Percentiles rank a stretch among this genome's conserved stretches.
Evolutionary conservation across 2,888 invertebrate species (phyloP).

Genomic region (Apamea sordens): DNA sequence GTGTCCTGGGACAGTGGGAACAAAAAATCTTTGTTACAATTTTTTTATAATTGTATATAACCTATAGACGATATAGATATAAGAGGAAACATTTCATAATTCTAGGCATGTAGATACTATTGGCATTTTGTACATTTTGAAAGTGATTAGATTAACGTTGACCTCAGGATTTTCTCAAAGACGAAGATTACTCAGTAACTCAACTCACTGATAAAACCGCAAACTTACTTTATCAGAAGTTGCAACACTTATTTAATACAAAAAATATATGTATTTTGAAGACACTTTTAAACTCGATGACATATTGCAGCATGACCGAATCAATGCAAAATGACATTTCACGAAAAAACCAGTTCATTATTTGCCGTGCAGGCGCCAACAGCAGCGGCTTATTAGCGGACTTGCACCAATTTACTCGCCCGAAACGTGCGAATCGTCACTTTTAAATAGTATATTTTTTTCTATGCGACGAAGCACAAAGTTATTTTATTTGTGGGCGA

Average conservation of each 20-base stretch:
- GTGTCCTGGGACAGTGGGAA: neutral
- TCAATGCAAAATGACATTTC: neutral
- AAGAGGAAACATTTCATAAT: conserved; percentile 26
- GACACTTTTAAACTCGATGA: neutral
- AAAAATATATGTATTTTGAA: neutral
- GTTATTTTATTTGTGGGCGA: neutral
- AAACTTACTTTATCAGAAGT: neutral
- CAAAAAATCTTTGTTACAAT: neutral
- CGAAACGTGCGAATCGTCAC: neutral
- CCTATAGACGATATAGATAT: neutral
- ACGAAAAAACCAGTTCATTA: neutral
- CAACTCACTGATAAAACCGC: neutral
- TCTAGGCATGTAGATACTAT: neutral
- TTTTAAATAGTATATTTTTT: neutral
- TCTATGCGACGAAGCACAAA: neutral
- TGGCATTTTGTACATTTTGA: conserved; percentile 31
- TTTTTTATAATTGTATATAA: neutral
- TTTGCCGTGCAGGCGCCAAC: neutral
- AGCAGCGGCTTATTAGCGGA: neutral
- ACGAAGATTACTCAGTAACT: neutral
- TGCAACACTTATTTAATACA: neutral
- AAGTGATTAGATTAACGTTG: neutral
- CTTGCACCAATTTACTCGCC: neutral
- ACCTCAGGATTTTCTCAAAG: neutral
- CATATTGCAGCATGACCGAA: neutral